Evolutionary conservation across 2,888 invertebrate species (phyloP).

Genomic region (Hipparchia sbordonii): DNA sequence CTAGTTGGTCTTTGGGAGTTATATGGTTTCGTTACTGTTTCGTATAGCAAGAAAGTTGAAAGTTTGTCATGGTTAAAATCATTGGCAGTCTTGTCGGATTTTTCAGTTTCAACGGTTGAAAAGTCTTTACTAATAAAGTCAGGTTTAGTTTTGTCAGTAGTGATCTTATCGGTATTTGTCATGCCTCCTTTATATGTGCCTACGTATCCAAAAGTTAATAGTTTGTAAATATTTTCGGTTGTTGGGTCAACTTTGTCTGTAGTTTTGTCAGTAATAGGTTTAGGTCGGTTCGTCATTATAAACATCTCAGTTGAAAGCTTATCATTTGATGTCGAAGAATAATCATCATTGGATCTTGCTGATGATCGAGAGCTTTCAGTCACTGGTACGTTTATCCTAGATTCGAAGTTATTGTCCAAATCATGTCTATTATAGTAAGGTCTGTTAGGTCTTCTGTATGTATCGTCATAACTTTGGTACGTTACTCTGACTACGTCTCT

Average conservation of each 20-base stretch:
- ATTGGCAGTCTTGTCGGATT: conserved; percentile 44
- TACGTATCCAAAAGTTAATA: conserved; percentile 78
- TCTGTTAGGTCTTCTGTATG: conserved; percentile 69
- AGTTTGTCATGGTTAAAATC: conserved; percentile 55
- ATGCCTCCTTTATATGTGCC: conserved; percentile 70
- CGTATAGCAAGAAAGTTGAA: conserved; percentile 72
- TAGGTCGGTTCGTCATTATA: conserved; percentile 38
- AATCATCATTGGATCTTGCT: conserved; percentile 66
- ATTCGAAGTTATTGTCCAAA: conserved; percentile 51
- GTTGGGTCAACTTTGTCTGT: conserved; percentile 51
- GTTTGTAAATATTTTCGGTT: conserved; percentile 71
- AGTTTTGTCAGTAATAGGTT: conserved; percentile 43
- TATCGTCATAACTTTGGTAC: conserved; percentile 76
- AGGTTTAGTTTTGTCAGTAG: conserved; percentile 43
- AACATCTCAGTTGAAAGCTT: conserved; percentile 46
- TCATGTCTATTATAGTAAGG: conserved; percentile 65
- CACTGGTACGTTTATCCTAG: conserved; percentile 58
- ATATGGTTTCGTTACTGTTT: conserved; percentile 72
- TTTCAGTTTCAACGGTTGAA: conserved; percentile 55
- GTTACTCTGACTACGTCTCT: conserved; percentile 76
- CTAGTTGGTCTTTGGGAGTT: conserved; percentile 67
- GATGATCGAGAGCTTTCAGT: conserved; percentile 61
- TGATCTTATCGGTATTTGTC: conserved; percentile 36
- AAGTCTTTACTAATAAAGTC: conserved; percentile 68
- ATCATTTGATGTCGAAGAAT: conserved; percentile 40